These are phyloP conservation scores for Ephestia elutella DNA, from an alignment of 1,140 invertebrate genomes.

Conservation along the genomic window DNA sequence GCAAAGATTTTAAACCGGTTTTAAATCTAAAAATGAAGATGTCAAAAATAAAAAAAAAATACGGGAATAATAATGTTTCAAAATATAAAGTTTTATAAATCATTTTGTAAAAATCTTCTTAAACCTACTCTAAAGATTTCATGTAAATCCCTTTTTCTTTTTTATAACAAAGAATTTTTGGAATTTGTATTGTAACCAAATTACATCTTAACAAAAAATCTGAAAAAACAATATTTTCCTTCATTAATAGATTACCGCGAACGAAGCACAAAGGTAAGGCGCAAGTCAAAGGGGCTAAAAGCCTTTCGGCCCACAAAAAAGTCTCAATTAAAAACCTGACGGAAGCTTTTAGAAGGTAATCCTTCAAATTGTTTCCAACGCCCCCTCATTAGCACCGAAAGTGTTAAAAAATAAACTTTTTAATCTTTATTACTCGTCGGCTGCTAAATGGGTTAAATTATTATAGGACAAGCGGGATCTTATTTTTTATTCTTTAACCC, in stretches of 20 bases:
- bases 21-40: too few relatives aligned
- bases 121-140: too few relatives aligned
- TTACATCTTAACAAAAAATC: not conserved
- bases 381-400: slow-evolving; percentile 72
- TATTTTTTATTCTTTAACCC: slow-evolving; percentile 65
- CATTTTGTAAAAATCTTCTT: too few relatives aligned
- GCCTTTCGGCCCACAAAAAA: slow-evolving; percentile 66
- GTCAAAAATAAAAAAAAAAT: too few relatives aligned
- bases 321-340: slow-evolving; percentile 73
- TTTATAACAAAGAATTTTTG: too few relatives aligned
- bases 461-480: slow-evolving; percentile 62
- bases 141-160: too few relatives aligned
- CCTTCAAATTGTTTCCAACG: slow-evolving; percentile 73
- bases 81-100: too few relatives aligned
- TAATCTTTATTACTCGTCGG: slow-evolving; percentile 72
- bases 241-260: slow-evolving; percentile 67
- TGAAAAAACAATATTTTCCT: slow-evolving; percentile 49
- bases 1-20: too few relatives aligned
- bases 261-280: slow-evolving; percentile 49
- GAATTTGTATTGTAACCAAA: not conserved
- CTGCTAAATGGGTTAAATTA: slow-evolving; percentile 72
- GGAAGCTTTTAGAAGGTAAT: slow-evolving; percentile 74
- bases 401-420: slow-evolving; percentile 74
- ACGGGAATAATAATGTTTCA: too few relatives aligned
- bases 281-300: slow-evolving; percentile 67